Evolutionary conservation across 2,113 vertebrate species (phyloP).

Genomic region (Myiozetetes cayanensis): DNA sequence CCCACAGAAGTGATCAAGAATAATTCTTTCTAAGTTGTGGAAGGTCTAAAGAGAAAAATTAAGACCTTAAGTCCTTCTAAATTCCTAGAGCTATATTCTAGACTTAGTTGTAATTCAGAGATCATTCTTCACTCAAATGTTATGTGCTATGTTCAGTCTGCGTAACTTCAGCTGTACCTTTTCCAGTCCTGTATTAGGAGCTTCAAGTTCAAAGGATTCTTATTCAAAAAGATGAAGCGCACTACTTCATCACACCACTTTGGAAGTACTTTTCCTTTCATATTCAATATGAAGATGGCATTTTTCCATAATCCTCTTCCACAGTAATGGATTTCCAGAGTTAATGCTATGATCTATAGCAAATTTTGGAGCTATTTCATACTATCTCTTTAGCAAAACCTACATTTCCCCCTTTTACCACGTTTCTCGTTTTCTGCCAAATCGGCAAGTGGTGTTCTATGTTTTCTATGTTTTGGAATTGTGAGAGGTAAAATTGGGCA

Average conservation of each 20-base stretch:
- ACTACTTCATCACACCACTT: not conserved
- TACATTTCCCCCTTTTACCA: not conserved
- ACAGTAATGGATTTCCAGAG: not conserved
- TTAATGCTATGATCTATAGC: not conserved
- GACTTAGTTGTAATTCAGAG: not conserved
- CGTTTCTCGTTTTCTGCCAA: not conserved
- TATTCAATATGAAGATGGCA: not conserved
- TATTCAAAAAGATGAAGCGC: not conserved
- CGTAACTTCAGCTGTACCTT: not conserved
- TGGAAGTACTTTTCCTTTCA: not conserved
- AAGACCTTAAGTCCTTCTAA: not conserved
- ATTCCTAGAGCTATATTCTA: not conserved
- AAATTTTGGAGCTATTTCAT: not conserved
- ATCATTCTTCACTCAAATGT: not conserved
- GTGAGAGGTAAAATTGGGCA: slow-evolving; percentile 55
- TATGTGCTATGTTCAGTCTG: not conserved
- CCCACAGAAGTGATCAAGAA: not conserved
- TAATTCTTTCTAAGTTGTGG: not conserved
- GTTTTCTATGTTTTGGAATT: slow-evolving; percentile 35
- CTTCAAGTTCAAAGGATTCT: not conserved
- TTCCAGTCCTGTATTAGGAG: not conserved
- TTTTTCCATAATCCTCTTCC: not conserved
- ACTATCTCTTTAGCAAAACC: not conserved
- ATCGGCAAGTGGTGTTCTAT: slow-evolving; percentile 2
- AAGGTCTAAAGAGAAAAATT: not conserved